Evolutionary conservation across 2,113 vertebrate genomes (phyloP), one percentile per base, ranked within the genome.

Genomic region (Euleptes europaea): DNA sequence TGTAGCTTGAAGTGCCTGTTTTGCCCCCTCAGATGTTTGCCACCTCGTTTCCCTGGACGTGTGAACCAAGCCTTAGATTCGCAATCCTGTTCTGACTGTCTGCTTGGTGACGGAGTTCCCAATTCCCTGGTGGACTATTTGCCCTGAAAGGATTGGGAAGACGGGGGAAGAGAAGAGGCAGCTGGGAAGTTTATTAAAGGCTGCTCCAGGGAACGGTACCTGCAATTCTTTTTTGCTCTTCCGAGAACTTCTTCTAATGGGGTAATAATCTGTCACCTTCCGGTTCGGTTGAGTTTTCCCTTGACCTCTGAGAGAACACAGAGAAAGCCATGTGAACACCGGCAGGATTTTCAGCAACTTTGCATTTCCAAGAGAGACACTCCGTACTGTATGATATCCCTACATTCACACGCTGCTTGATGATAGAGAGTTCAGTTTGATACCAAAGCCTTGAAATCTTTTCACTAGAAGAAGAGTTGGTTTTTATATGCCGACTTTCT

Each of bases 211-310:
- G 80, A 72, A 23, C 72, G 12, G 40, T 87, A 99, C 98, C 98
- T 98, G 97, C 51, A 99, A 78, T 87, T 98, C 98, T 3, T 95
- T 95, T 92, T 98, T 97, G 69, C 98, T 98, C 94, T 99, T 99
- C 90, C 98, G 96, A 88, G 97, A 97, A 91, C 98, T 99, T 89
- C 98, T 95, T 88, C 98, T 97, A 33, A 99, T 96, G 0, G 98
- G 98, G 85, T 94, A 99, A 95, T 98, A 99, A 88, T 99, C 98
- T 2, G 98, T 99, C 86, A 99, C 97, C 90, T 99, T 99, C 85
- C 96, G 96, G 91, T 98, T 98, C 88, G 96, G 97, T 12, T 94
- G 86, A 3, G 93, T 78, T 94, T 97, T 97, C 73, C 94, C 97
- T 91, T 97, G 97, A 0, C 84, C 87, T 94, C 98, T 99, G 87